Conservation (phyloP, 2,113 vertebrate genomes). For the Mustela lutreola region DNA sequence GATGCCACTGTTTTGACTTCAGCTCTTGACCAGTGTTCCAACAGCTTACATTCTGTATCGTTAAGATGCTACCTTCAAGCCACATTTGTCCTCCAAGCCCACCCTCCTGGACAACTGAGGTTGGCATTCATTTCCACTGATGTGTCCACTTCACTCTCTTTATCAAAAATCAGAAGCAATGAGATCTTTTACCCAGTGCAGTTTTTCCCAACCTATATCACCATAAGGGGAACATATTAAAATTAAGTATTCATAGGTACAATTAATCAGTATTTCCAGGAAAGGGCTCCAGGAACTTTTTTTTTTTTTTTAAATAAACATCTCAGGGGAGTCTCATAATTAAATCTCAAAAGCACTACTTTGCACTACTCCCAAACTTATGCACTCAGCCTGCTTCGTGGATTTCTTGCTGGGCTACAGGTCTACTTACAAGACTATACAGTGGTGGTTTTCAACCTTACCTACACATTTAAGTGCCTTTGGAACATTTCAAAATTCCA, state of each 20-base stretch:
- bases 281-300: background rate
- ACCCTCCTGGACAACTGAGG: background rate
- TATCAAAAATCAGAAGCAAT: background rate
- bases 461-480: background rate
- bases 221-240: background rate
- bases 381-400: background rate
- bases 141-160: background rate
- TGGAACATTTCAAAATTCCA: background rate
- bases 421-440: background rate
- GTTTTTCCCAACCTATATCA: background rate
- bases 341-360: background rate
- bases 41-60: background rate
- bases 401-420: background rate
- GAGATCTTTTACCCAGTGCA: background rate
- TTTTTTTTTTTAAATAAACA: background rate
- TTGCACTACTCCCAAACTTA: background rate
- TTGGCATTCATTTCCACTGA: background rate
- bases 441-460: background rate
- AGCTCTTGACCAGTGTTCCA: background rate
- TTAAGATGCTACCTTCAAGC: background rate
- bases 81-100: too few species aligned
- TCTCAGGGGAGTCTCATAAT: background rate
- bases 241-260: background rate
- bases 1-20: background rate
- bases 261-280: background rate